Base-by-base conservation (phyloP, 1,140 invertebrate genomes). In the Meloidogyne hapla region DNA sequence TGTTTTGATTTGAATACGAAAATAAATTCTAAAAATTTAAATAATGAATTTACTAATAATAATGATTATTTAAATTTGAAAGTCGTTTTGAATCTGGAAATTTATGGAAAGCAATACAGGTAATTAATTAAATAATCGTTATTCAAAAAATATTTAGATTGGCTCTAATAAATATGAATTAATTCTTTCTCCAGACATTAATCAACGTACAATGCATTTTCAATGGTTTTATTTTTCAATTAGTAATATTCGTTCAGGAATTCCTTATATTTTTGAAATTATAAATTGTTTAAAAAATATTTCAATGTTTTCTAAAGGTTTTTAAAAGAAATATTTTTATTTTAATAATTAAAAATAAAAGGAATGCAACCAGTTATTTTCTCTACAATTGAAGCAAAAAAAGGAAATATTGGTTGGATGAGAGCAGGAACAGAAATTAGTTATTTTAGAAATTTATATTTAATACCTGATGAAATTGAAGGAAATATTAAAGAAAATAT, bases 61-160 rank as follows among this genome's bases (percentile, higher is more conserved):
- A 70, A 79, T 75, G 89, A 90, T 68, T 89, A 90, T 80, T 88
- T 98, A 18, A 90, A 90, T 75, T 98, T 88, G 95, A 98, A 87
- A 95, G 94, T 13, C 91, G 94, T 80, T 98, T 98, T 88, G 96
- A 98, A 89, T 93, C 92, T 74, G 96, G 95, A 48, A 98, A 98
- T 89, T 89, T 98, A 72, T 92, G 94, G 4, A 95, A 95, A 91
- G 95, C 92, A 3, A 92, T 97, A 73, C 93, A 93, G 89, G 94
- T 97, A 71, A 1, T 77, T 63, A 10, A n/a, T 2, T 3, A 61
- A 61, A 23, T 26, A 15, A 45, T n/a, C n/a, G n/a, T n/a, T n/a
- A 45, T 15, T 69, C 48, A 45, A 15, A 26, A 6, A 10, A 23
- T 25, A 8, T 65, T 68, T 21, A 83, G 71, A n/a, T 77, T 2